Base-by-base conservation (phyloP, 1,140 invertebrate genomes). In the Heliothis virescens region DNA sequence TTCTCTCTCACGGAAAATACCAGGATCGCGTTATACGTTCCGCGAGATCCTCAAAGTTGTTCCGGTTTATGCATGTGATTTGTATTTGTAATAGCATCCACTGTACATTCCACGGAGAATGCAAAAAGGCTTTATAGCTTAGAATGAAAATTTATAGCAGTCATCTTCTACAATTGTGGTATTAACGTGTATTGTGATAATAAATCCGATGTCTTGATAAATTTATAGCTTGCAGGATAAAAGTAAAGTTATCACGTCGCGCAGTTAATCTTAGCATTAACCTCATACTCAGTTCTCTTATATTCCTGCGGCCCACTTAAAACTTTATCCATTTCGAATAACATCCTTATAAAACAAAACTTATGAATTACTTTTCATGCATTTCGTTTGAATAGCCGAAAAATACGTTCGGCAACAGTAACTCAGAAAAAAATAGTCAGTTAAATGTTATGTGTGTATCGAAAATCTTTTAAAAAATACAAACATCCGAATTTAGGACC, bases 241-340 rank as follows among this genome's bases (percentile, higher is more conserved):
- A 72, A 55, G 50, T 57, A 57, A 72, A 15, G 69, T 72, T 55
- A 69, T n/a, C 65, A 69, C 65, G 65, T 57, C 18, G 7, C 52
- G 52, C 50, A 57, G 69, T 72, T 72, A 72, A 72, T 72, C 69
- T 72, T 55, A 16, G 26, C 52, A 55, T 72, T 55, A 72, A 72
- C 69, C 69, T 72, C 52, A 57, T 34, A 57, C 52, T 41, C 69
- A n/a, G 48, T 26, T 72, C 52, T 72, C n/a, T 57, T 55, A 72
- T 34, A 57, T 55, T 72, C 29, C 63, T 48, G 69, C 69, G 69
- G n/a, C 69, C 69, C 69, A 57, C 52, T 72, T 72, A 72, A 72
- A 72, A 72, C 69, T 72, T 72, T 72, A 72, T 72, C 69, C 50
- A 72, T 72, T 72, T 41, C 26, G 69, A 72, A 72, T 55, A 69